These are phyloP conservation scores for Trichomalopsis sarcophagae DNA, from an alignment of 1,140 invertebrate species.

Conservation along the genomic window DNA sequence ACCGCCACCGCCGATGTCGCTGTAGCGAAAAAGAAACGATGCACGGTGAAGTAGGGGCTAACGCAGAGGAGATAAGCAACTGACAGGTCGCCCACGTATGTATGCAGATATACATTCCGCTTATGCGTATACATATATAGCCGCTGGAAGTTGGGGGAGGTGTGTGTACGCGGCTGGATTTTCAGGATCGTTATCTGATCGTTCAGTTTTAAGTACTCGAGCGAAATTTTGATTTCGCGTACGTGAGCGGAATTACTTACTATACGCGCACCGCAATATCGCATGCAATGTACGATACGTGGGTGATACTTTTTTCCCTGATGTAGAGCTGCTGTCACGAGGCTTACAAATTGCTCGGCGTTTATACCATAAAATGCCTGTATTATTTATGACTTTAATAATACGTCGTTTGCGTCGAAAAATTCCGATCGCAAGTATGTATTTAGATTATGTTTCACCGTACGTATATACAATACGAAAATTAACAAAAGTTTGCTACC, in stretches of 20 bases:
- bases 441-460: too few species aligned
- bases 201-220: not conserved
- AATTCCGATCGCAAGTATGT: too few species aligned
- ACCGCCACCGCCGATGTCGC: not conserved
- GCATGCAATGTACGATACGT: not conserved
- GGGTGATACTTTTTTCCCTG: too few species aligned
- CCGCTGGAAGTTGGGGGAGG: not conserved
- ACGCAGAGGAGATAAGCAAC: slow-evolving; percentile 3
- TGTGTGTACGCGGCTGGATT: not conserved
- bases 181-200: slow-evolving; percentile 3
- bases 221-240: not conserved
- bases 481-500: not conserved
- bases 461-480: too few species aligned
- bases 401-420: too few species aligned
- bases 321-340: too few species aligned
- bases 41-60: not conserved
- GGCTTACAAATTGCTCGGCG: too few species aligned
- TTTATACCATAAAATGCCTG: too few species aligned
- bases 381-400: too few species aligned
- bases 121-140: not conserved
- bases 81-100: slow-evolving; percentile 17
- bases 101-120: not conserved
- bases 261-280: not conserved
- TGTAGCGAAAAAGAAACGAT: not conserved
- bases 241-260: not conserved